Evolutionary conservation across 2,888 invertebrate genomes (phyloP).

Genomic region (Yponomeuta plumbellus): DNA sequence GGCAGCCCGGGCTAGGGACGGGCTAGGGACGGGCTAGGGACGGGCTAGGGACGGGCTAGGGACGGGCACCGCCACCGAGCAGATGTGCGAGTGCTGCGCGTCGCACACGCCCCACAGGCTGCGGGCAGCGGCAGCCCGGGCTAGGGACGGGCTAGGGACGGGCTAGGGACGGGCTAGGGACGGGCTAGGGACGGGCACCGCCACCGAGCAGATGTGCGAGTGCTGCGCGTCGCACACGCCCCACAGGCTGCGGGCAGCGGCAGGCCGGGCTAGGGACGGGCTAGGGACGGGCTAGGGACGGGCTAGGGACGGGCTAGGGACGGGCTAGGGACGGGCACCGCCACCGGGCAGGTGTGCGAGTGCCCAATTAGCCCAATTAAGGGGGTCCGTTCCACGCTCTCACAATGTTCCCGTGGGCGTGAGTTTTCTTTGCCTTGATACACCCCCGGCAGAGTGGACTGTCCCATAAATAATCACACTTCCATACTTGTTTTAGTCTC

Average conservation of each 20-base stretch:
- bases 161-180: no score
- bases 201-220: conserved; percentile 95
- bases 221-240: conserved; percentile 92
- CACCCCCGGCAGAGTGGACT: no score
- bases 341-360: conserved; percentile 95
- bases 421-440: no score
- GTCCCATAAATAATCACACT: no score
- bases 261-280: no score
- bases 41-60: conserved; percentile 62
- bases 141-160: no score
- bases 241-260: conserved; percentile 89
- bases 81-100: conserved; percentile 95
- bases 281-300: no score
- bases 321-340: conserved; percentile 82
- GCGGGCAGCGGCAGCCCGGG: conserved; percentile 11
- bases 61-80: conserved; percentile 93
- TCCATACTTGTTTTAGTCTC: no score
- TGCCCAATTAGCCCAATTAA: conserved; percentile 67
- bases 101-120: conserved; percentile 96
- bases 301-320: no score
- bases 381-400: no score
- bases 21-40: conserved; percentile 42
- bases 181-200: conserved; percentile 82
- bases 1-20: no score
- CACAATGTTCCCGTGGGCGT: no score